Conservation (phyloP, 2,113 vertebrate genomes). For the Osmerus mordax region DNA sequence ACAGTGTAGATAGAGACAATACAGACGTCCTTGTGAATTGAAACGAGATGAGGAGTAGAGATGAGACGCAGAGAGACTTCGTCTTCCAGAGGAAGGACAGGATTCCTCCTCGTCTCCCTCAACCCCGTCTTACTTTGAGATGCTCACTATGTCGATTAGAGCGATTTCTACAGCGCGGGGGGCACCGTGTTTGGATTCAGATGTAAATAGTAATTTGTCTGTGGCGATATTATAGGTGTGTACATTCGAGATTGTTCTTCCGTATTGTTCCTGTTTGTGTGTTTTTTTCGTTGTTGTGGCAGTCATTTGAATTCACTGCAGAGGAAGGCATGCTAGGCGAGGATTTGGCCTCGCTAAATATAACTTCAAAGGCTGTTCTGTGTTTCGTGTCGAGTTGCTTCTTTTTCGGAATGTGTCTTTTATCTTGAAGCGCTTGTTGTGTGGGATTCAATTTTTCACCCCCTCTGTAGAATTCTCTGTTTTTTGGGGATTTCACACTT, state of each 20-base stretch:
- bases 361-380: constrained; percentile 53
- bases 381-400: constrained; percentile 21
- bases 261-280: constrained; percentile 2
- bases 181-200: constrained; percentile 5
- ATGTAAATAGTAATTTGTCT: constrained; percentile 17
- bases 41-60: not conserved
- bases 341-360: constrained; percentile 56
- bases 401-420: constrained; percentile 36
- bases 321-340: constrained; percentile 48
- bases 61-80: not conserved
- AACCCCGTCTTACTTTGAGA: constrained; percentile 1
- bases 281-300: not conserved
- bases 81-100: not conserved
- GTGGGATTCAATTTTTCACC: not conserved
- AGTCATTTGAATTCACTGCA: constrained; percentile 42
- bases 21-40: not conserved
- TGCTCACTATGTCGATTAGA: not conserved
- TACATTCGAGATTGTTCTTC: constrained; percentile 23
- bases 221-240: constrained; percentile 8
- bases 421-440: constrained; percentile 26
- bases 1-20: not conserved
- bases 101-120: not conserved
- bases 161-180: not conserved
- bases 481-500: constrained; percentile 10
- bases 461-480: not conserved